Percentiles rank a stretch among this genome's conserved stretches.
Conservation (phyloP, 2,113 vertebrate species). For the Crotophaga sulcirostris region DNA sequence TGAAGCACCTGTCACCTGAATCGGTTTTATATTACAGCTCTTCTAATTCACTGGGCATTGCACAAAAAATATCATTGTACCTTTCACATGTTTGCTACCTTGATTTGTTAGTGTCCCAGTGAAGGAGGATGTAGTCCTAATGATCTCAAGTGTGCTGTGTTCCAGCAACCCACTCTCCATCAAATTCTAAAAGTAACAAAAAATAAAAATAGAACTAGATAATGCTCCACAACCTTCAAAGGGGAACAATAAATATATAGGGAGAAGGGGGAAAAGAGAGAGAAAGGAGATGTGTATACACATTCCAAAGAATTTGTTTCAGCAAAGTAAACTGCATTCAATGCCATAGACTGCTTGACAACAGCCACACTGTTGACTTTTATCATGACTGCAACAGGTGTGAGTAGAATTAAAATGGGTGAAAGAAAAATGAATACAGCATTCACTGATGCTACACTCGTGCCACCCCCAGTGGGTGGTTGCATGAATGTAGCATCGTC, state of each 20-base stretch:
- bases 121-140: not conserved
- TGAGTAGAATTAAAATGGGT: not conserved
- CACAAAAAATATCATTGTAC: not conserved
- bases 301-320: not conserved
- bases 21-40: conserved; percentile 26
- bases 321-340: not conserved
- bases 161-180: not conserved
- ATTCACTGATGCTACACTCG: not conserved
- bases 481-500: not conserved
- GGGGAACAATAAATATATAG: not conserved
- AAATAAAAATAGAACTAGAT: not conserved
- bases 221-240: not conserved
- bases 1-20: not conserved
- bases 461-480: not conserved
- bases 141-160: not conserved
- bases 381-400: not conserved
- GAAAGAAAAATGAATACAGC: not conserved
- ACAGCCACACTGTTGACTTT: not conserved
- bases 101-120: not conserved
- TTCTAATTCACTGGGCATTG: conserved; percentile 28
- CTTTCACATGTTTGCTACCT: not conserved
- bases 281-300: not conserved
- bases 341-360: not conserved
- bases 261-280: not conserved
- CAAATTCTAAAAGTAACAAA: conserved; percentile 2